These are phyloP conservation scores for Oreocharis arfaki DNA, from an alignment of 2,113 vertebrate species.

Conservation along the genomic window DNA sequence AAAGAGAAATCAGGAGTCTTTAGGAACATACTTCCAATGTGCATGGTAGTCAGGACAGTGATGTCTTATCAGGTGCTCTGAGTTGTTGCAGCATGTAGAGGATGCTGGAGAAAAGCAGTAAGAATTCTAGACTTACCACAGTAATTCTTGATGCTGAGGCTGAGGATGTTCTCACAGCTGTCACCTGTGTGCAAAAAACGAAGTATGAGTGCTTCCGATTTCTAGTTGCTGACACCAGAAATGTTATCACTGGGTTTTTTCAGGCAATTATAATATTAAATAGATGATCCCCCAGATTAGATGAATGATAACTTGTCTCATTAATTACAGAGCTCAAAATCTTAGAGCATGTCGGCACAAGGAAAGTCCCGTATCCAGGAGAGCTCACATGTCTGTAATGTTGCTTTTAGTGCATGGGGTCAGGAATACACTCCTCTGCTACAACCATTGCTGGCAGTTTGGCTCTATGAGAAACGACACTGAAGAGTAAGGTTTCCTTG, in stretches of 20 bases:
- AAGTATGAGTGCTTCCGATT: not conserved
- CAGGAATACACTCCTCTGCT: not conserved
- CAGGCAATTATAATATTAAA: not conserved
- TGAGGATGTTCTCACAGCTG: not conserved
- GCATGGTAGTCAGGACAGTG: not conserved
- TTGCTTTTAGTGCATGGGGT: not conserved
- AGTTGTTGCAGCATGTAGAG: not conserved
- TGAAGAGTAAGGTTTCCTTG: not conserved
- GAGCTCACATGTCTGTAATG: not conserved
- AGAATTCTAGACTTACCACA: not conserved
- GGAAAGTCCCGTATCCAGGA: not conserved
- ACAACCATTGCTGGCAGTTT: not conserved
- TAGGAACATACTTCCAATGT: not conserved
- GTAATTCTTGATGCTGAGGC: not conserved
- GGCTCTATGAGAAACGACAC: not conserved
- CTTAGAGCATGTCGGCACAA: not conserved
- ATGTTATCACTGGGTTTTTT: not conserved
- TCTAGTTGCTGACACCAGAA: not conserved
- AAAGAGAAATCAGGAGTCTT: not conserved
- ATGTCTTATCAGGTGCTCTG: not conserved
- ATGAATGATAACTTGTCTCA: not conserved
- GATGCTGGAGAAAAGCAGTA: not conserved
- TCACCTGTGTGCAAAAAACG: not conserved
- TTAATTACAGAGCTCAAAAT: not conserved
- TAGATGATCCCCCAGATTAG: not conserved